Percentiles rank a stretch among this genome's conserved stretches.
Evolutionary conservation across 2,797 vertebrate genomes (phyloP).

Genomic region (Schizopygopsis pylzovi): DNA sequence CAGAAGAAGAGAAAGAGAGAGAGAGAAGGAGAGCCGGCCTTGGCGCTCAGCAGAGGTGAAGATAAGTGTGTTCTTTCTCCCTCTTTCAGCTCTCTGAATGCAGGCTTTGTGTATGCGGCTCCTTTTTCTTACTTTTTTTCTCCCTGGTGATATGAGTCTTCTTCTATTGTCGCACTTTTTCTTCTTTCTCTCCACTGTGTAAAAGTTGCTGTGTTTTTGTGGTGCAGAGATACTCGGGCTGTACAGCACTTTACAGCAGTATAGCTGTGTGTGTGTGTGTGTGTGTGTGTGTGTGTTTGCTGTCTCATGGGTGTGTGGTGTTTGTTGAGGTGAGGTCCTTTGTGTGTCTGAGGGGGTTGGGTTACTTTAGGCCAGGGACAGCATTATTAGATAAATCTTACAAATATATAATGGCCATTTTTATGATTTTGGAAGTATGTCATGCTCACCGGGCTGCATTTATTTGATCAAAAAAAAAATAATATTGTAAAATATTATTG

Average conservation of each 20-base stretch:
- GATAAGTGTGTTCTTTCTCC: slow-evolving; percentile 54
- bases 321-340: slow-evolving; percentile 33
- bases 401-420: not conserved
- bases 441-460: not conserved
- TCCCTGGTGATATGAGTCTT: slow-evolving; percentile 48
- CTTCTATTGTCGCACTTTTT: slow-evolving; percentile 46
- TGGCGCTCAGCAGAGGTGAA: slow-evolving; percentile 56
- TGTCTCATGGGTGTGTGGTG: slow-evolving; percentile 37
- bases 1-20: slow-evolving; percentile 14
- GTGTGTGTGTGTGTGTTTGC: not conserved
- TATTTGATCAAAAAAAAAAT: not conserved
- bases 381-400: not conserved
- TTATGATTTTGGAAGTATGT: not conserved
- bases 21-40: slow-evolving; percentile 29
- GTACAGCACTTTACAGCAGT: not conserved
- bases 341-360: slow-evolving; percentile 12
- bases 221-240: not conserved
- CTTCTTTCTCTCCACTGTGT: slow-evolving; percentile 38
- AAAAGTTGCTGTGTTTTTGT: slow-evolving; percentile 35
- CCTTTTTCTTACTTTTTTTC: slow-evolving; percentile 42
- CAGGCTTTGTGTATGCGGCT: slow-evolving; percentile 53
- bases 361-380: not conserved
- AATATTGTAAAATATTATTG: not conserved
- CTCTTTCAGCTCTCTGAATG: slow-evolving; percentile 52
- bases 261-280: slow-evolving; percentile 14